Evolutionary conservation across 2,797 vertebrate genomes (phyloP), one percentile per base, ranked within the genome.

Genomic region (Centroberyx gerrardi): DNA sequence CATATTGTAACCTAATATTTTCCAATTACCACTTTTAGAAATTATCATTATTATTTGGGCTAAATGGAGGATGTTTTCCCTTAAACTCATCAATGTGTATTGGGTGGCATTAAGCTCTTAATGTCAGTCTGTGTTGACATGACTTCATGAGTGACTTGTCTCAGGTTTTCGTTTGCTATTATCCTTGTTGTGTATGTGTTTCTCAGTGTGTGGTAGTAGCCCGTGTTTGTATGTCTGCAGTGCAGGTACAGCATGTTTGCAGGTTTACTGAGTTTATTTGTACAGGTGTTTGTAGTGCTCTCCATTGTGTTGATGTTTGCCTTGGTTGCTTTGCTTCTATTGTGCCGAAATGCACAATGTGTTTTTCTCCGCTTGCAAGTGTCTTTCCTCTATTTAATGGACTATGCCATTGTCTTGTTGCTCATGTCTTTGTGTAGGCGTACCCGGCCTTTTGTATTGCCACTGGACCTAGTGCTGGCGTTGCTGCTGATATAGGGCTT

Each of bases 211-310:
- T 80, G 81, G 81, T 48, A 38, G 81, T 48, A 38, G 77, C 62
- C 67, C 13, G 55, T 85, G 83, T 88, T 87, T 86, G 85, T 58
- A n/a, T 77, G 70, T 80, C 81, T 68, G 36, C 48, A 55, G 48
- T 64, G 51, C 53, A 83, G 86, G 74, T 87, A 81, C 56, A 68
- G 82, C 74, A 1, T 80, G 83, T 88, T 88, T 88, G 68, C 75
- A 68, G 69, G 65, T 73, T 85, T 72, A 67, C 76, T 63, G 53
- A 79, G 53, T 79, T 49, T 92, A 80, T 93, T 93, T 93, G 80
- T 70, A 74, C 86, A 94, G 92, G 84, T 93, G 92, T 82, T 86
- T 83, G 73, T 18, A 18, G 31, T 36, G 49, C 74, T 77, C 74
- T 79, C 15, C 75, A 69, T 89, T 92, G 82, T 86, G 55, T 86